phyloP scores from a whole-genome alignment of 2,113 vertebrate species.

The Pelecanus crispus region DNA sequence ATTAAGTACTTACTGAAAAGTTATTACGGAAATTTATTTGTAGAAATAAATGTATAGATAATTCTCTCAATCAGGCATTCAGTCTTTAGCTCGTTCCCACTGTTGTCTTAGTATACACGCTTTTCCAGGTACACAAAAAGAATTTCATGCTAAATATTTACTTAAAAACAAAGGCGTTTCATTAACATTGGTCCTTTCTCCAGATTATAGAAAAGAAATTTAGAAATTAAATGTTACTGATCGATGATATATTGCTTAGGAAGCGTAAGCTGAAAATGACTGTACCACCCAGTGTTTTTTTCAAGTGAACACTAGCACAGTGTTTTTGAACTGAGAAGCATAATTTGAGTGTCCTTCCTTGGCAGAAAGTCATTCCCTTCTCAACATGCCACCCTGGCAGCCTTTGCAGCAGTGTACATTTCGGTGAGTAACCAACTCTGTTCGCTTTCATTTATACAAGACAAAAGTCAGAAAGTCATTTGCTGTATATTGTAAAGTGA shows the following conservation, averaged over 20 bases:
- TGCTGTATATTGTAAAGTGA: neutral
- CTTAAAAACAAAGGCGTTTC: neutral
- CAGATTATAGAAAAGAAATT: neutral
- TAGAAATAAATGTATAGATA: neutral
- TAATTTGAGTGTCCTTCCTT: constrained; percentile 72
- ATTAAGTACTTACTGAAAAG: neutral
- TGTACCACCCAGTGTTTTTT: neutral
- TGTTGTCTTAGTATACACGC: neutral
- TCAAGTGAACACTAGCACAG: neutral
- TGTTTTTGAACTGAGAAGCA: constrained; percentile 33
- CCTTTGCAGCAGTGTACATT: constrained; percentile 95
- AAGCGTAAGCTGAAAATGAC: neutral
- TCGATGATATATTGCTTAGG: neutral
- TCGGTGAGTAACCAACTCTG: constrained; percentile 84
- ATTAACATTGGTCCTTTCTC: neutral
- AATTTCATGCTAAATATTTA: neutral
- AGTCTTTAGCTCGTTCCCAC: neutral
- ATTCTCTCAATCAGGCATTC: neutral
- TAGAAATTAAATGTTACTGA: neutral
- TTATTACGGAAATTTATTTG: neutral
- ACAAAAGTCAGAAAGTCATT: neutral
- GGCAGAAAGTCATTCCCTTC: constrained; percentile 97
- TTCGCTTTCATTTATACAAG: neutral
- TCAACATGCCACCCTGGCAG: constrained; percentile 94
- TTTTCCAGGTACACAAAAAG: neutral